Evolutionary conservation across 2,888 invertebrate species (phyloP).

Genomic region (Alcis repandata): DNA sequence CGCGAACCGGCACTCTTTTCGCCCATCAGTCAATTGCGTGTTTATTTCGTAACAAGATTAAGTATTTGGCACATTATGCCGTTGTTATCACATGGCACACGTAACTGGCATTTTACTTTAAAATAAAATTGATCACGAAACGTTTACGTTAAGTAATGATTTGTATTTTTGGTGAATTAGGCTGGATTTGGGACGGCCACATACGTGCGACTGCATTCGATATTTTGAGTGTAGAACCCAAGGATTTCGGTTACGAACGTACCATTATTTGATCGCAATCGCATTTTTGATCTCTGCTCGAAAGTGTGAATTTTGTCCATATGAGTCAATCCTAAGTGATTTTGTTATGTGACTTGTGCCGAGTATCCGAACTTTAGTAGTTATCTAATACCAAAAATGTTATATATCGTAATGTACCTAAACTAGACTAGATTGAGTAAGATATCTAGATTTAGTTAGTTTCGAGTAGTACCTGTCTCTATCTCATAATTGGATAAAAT

Average conservation of each 20-base stretch:
- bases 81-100: slow-evolving; percentile 34
- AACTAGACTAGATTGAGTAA: no score
- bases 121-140: slow-evolving; percentile 33
- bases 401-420: no score
- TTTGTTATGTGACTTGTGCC: no score
- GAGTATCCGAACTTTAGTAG: no score
- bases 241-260: neutral
- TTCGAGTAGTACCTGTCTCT: no score
- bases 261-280: neutral
- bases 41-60: slow-evolving; percentile 36
- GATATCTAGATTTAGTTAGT: no score
- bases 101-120: slow-evolving; percentile 31
- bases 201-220: neutral
- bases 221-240: neutral
- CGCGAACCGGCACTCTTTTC: slow-evolving; percentile 34
- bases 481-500: no score
- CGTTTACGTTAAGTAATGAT: slow-evolving; percentile 27
- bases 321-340: no score
- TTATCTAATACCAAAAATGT: no score
- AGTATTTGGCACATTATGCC: slow-evolving; percentile 31
- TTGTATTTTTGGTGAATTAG: neutral
- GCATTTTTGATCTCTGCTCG: no score
- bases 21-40: slow-evolving; percentile 24
- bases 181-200: no score
- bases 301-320: no score